Percentiles rank a stretch among this genome's conserved stretches.
These are phyloP conservation scores for Pristionchus entomophagus DNA, from an alignment of 2,888 invertebrate genomes.

Conservation along the genomic window DNA sequence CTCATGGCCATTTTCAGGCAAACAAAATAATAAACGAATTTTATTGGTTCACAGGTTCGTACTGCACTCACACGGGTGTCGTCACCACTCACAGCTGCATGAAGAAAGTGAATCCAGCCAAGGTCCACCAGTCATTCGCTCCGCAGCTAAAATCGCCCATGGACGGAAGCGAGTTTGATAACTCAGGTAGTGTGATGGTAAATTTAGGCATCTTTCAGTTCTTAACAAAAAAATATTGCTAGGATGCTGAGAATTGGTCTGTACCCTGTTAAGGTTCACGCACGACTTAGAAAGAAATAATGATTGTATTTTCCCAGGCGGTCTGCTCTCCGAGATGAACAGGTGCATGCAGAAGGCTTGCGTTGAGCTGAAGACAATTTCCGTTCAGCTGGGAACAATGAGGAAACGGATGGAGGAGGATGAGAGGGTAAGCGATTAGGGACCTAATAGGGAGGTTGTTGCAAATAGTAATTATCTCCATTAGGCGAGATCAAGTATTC, in stretches of 20 bases:
- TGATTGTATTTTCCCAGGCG: not conserved
- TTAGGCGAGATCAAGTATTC: too few species aligned
- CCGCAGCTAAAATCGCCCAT: constrained; percentile 9
- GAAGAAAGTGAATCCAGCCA: not conserved
- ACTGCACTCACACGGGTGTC: not conserved
- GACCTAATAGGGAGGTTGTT: too few species aligned
- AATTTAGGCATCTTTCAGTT: too few species aligned
- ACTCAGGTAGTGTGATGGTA: too few species aligned
- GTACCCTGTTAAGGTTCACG: too few species aligned
- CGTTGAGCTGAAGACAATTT: constrained; percentile 64
- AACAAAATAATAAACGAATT: not conserved
- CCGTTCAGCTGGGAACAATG: constrained; percentile 63
- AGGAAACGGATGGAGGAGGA: constrained; percentile 66
- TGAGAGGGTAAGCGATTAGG: constrained; percentile 58
- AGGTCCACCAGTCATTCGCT: constrained; percentile 3
- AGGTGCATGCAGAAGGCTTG: constrained; percentile 67
- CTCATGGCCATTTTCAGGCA: too few species aligned
- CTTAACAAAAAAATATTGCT: too few species aligned
- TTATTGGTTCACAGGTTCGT: not conserved
- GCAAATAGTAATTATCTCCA: too few species aligned
- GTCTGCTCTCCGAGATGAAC: constrained; percentile 29
- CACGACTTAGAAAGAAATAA: too few species aligned
- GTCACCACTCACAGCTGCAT: constrained; percentile 30
- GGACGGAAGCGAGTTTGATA: not conserved
- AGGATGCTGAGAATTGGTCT: too few species aligned